phyloP scores from a whole-genome alignment of 64 coral and sea anemone species.

The Porites australiensis region DNA sequence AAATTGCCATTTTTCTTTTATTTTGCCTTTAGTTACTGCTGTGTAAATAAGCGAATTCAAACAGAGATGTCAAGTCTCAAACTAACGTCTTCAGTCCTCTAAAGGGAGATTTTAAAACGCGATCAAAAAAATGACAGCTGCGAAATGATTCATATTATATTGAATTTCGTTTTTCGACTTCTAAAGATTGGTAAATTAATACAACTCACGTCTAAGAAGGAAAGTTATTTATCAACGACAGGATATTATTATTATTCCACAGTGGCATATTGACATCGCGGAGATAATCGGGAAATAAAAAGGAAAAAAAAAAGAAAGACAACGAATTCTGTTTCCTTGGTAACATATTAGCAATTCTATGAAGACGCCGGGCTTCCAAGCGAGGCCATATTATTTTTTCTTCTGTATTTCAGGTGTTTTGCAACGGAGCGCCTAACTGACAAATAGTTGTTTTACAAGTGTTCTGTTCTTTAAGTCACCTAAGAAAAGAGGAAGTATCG shows the following conservation, averaged over 20 bases:
- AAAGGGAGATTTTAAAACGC: background rate
- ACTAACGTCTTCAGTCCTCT: background rate
- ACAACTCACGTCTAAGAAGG: background rate
- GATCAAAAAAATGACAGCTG: background rate
- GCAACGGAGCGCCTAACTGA: background rate
- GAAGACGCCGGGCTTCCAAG: background rate
- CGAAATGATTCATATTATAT: background rate
- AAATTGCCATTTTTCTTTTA: slow-evolving; percentile 5
- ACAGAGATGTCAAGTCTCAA: background rate
- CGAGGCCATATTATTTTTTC: slow-evolving; percentile 24
- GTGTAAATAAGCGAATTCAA: background rate
- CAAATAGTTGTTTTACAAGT: background rate
- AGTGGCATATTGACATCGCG: background rate
- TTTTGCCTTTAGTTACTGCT: background rate
- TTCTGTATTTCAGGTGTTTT: slow-evolving; percentile 18
- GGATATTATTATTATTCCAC: background rate
- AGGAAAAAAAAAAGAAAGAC: background rate
- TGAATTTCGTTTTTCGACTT: background rate
- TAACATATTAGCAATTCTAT: background rate
- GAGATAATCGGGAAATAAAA: too few species aligned
- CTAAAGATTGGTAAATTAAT: slow-evolving; percentile 28
- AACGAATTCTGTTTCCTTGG: slow-evolving; percentile 6
- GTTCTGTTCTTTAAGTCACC: background rate
- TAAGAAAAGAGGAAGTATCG: slow-evolving; percentile 3
- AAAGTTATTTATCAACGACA: slow-evolving; percentile 13